Base-by-base conservation (phyloP, 2,888 invertebrate genomes). In the Polydrusus pterygomalis region DNA sequence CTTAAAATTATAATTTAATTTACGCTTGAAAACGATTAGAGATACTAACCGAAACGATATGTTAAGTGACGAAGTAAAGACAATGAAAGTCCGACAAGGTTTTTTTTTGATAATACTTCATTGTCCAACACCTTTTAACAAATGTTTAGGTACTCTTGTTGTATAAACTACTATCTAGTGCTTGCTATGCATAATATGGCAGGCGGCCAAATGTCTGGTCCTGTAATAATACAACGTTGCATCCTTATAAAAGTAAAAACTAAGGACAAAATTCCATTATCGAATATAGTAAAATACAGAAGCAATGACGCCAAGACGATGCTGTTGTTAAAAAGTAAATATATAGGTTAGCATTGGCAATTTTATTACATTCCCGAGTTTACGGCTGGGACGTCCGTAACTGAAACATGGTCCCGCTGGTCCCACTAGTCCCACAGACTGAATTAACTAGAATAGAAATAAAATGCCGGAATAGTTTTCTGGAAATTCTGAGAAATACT, bases 401-500 rank as follows among this genome's bases (percentile, higher is more conserved):
- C 51, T 20, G 51, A 20, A 51, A 51, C 51, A 51, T 51, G 20
- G 51, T 51, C 51, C 51, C 51, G 18, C 20, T 10, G 51, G 51
- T 20, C 51, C 51, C 51, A 51, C 20, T 18, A 51, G 51, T 51
- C 20, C 51, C 51, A 51, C 51, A 20, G 51, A 51, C 51, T 20
- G 51, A 20, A 51, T 51, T 51, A 51, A 51, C 51, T 10, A 51
- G 51, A 51, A 51, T 11, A 51, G 51, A 51, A 51, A 51, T 51
- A 51, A 51, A 51, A 51, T 51, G 20, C 18, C 51, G 8, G 6
- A 51, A 51, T 18, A 20, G 51, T 51, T 51, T 34, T 47, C 47
- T 18, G 51, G 51, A 11, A 20, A 51, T 51, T 20, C 1, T 20
- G 13, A 20, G 51, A 20, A 47, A 47, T 17, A 8, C 17, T 15